Evolutionary conservation across 2,113 vertebrate species (phyloP).

Genomic region (Channa maculata): DNA sequence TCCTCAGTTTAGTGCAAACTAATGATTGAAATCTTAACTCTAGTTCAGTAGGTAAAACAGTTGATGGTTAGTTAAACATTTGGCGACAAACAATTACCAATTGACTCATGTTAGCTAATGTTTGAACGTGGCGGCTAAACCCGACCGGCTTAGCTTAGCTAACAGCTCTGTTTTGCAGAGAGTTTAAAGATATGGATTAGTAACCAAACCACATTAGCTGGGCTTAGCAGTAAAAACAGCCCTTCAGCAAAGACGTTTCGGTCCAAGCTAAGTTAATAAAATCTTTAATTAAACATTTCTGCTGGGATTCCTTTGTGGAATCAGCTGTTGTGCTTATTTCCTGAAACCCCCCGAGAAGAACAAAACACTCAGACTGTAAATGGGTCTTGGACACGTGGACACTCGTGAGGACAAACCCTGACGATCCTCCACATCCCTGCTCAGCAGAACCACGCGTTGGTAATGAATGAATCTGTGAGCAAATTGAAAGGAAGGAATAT

Average conservation of each 20-base stretch:
- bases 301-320: too few species aligned
- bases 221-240: too few species aligned
- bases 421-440: constrained; percentile 1
- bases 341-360: constrained; percentile 22
- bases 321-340: constrained; percentile 37
- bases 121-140: too few species aligned
- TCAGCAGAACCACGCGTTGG: constrained; percentile 17
- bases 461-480: constrained; percentile 23
- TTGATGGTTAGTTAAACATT: not conserved
- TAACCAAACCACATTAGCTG: not conserved
- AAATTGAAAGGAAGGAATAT: not conserved
- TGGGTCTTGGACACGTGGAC: not conserved
- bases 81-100: not conserved
- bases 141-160: not conserved
- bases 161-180: not conserved
- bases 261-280: too few species aligned
- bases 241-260: too few species aligned
- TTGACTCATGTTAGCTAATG: too few species aligned
- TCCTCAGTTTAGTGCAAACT: too few species aligned
- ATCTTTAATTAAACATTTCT: too few species aligned
- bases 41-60: not conserved
- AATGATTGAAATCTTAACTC: too few species aligned
- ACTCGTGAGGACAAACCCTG: too few species aligned
- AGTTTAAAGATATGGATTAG: too few species aligned
- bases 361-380: not conserved